Base-by-base conservation (phyloP, 2,888 invertebrate genomes). In the Patella ulyssiponensis region DNA sequence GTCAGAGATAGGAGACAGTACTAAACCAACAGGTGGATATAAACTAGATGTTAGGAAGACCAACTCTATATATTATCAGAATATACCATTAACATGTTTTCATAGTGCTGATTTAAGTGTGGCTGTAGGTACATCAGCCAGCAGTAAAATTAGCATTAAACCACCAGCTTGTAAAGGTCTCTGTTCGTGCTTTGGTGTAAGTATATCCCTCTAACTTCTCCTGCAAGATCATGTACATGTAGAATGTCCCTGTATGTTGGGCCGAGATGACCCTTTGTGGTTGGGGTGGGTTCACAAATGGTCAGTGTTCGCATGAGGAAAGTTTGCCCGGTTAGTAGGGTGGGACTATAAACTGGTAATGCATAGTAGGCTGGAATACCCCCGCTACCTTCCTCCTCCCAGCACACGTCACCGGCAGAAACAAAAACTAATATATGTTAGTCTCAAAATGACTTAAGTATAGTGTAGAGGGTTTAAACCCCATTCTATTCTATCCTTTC, bases 1-100 rank as follows among this genome's bases (percentile, higher is more conserved):
- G 73, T 73, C 76, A 4, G 82, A 84, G 70, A 85, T 80, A 74
- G 88, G 86, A 2, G 81, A 83, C 17, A 78, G 80, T 17, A 77
- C 70, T 23, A 79, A 80, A n/a, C 52, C 73, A 11, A 69, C 80
- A 51, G 82, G 84, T 3, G 87, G 86, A 33, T 89, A 87, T 84
- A 87, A 86, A 79, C 79, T 89, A 76, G 82, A 85, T 23, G 84
- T 88, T 20, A 86, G 87, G 71, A 87, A 88, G 74, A 81, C 82
- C 20, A 88, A 86, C 80, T 84, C 84, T 74, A 82, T 87, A n/a
- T 85, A 81, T 72, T 88, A 86, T 84, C 88, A 88, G 79, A 88
- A 88, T 81, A 82, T 89, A 74, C 89, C 88, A 7, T 82, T 89
- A 51, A 83, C 84, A 74, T 84, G 86, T 79, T 86, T 89, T 80